These are phyloP conservation scores for Acanthaster planci DNA, from an alignment of 35 echinoderm and acorn worm genomes.

Conservation along the genomic window DNA sequence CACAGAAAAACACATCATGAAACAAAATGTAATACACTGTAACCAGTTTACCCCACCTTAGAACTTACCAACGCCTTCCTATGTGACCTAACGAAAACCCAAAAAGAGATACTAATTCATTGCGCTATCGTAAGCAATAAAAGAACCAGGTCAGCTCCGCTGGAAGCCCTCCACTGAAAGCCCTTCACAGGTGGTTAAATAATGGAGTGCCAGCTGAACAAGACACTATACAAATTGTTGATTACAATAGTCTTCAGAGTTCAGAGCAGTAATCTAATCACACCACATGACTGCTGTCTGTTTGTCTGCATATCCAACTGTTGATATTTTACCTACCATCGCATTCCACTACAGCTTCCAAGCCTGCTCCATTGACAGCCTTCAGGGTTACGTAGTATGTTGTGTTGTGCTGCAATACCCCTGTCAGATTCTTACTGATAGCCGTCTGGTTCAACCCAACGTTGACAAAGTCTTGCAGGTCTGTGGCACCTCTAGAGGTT, in stretches of 20 bases:
- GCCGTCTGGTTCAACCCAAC: constrained; percentile 19
- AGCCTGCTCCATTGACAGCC: constrained; percentile 53
- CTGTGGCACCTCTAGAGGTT: constrained; percentile 4
- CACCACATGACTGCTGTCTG: not conserved
- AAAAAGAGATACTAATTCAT: too few species aligned
- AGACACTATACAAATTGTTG: not conserved
- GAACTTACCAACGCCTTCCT: too few species aligned
- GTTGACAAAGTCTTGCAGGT: constrained; percentile 38
- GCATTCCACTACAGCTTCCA: constrained; percentile 27
- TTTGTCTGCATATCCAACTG: not conserved
- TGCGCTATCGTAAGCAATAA: too few species aligned
- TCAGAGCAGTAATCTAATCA: not conserved
- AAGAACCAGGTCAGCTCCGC: too few species aligned
- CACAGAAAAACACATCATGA: too few species aligned
- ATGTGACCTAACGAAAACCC: too few species aligned
- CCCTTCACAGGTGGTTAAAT: not conserved
- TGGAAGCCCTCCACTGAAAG: too few species aligned
- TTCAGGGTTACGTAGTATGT: constrained; percentile 53
- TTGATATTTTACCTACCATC: constrained; percentile 31
- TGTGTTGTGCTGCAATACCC: constrained; percentile 3
- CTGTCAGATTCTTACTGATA: not conserved
- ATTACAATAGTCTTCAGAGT: not conserved
- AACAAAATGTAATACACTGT: too few species aligned
- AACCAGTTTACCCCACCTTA: too few species aligned
- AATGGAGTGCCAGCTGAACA: not conserved